Conservation (phyloP, 2,113 vertebrate genomes). For the Eptesicus fuscus region DNA sequence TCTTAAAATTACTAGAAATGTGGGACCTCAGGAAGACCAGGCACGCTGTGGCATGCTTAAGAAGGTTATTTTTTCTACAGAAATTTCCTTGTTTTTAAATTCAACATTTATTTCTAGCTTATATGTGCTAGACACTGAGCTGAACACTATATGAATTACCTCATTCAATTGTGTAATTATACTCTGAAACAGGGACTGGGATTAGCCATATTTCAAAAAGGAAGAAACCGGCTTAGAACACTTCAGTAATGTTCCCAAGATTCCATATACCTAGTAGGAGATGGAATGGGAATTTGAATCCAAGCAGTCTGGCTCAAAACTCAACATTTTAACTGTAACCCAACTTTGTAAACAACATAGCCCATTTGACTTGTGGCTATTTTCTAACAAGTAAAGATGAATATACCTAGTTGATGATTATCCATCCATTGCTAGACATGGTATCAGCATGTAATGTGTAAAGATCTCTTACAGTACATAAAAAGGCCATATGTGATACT, state of each 20-base stretch:
- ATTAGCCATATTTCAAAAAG: not conserved
- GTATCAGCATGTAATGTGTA: not conserved
- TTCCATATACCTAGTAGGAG: not conserved
- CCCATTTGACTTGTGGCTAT: not conserved
- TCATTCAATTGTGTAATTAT: not conserved
- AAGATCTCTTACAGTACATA: not conserved
- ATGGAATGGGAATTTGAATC: not conserved
- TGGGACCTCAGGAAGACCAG: not conserved
- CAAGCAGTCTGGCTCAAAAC: not conserved
- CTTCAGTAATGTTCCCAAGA: not conserved
- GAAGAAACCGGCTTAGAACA: not conserved
- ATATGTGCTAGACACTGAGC: not conserved
- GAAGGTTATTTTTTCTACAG: not conserved
- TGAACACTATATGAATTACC: not conserved
- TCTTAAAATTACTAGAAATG: not conserved
- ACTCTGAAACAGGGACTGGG: not conserved
- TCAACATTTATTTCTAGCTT: not conserved
- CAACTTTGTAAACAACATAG: not conserved
- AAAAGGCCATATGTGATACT: not conserved
- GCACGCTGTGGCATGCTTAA: not conserved
- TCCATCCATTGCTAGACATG: not conserved
- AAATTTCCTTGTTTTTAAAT: not conserved
- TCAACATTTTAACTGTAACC: not conserved
- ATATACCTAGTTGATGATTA: not conserved
- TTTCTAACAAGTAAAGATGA: not conserved